Evolutionary conservation across 2,888 invertebrate species (phyloP).

Genomic region (Himalopsyche tibetana): DNA sequence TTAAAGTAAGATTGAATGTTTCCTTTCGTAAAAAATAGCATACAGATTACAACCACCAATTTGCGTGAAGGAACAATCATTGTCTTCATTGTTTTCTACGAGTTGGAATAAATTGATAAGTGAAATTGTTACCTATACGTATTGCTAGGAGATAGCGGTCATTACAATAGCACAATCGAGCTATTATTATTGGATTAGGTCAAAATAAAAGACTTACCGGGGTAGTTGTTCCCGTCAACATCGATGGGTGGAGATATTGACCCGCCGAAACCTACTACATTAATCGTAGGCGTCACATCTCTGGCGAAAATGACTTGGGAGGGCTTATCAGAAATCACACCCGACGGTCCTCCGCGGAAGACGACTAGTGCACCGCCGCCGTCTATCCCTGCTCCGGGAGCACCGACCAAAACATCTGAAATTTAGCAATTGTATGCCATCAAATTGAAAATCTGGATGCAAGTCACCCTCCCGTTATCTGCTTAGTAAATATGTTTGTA

Average conservation of each 20-base stretch:
- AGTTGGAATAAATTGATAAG: too few relatives aligned
- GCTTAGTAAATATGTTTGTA: too few relatives aligned
- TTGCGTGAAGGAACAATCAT: too few relatives aligned
- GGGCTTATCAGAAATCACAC: constrained; percentile 65
- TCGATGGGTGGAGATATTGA: constrained; percentile 71
- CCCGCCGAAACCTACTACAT: constrained; percentile 71
- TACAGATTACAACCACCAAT: too few relatives aligned
- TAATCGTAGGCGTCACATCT: constrained; percentile 66
- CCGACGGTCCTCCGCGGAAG: constrained; percentile 68
- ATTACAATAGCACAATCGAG: too few relatives aligned
- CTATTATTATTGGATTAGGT: too few relatives aligned
- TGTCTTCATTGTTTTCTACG: too few relatives aligned
- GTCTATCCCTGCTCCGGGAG: constrained; percentile 67
- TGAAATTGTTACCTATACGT: too few relatives aligned
- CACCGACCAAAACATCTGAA: constrained; percentile 69
- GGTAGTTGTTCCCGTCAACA: constrained; percentile 71
- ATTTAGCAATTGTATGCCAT: neutral
- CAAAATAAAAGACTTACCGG: constrained; percentile 66
- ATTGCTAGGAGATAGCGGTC: too few relatives aligned
- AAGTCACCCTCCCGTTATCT: too few relatives aligned
- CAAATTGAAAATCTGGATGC: neutral
- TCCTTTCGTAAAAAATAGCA: too few relatives aligned
- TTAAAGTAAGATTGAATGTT: too few relatives aligned
- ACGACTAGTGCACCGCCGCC: constrained; percentile 68
- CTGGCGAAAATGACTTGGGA: constrained; percentile 69